phyloP scores from a whole-genome alignment of 2,888 invertebrate species.

The Sminthurinus aureus region DNA sequence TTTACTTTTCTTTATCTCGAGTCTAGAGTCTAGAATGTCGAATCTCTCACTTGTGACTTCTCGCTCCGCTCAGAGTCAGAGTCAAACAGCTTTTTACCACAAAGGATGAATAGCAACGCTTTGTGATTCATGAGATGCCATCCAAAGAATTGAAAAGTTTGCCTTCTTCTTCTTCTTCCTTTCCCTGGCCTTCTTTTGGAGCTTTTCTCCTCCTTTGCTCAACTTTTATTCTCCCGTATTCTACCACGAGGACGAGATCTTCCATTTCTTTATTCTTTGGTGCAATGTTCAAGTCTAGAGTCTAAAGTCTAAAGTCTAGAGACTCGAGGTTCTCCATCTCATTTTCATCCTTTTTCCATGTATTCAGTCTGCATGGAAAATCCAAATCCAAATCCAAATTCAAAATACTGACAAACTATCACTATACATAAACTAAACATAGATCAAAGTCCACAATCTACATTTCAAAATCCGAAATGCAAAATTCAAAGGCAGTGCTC shows the following conservation, averaged over 20 bases:
- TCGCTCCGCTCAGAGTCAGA: not conserved
- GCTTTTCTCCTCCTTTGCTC: conserved; percentile 10
- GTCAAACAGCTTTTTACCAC: conserved; percentile 41
- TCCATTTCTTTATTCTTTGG: too few relatives aligned
- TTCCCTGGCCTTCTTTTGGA: conserved; percentile 22
- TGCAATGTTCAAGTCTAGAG: too few relatives aligned
- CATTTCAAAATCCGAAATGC: too few relatives aligned
- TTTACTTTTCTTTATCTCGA: conserved; percentile 40
- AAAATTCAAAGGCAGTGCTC: too few relatives aligned
- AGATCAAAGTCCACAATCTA: not conserved
- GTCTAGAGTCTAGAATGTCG: conserved; percentile 30
- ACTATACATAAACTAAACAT: too few relatives aligned
- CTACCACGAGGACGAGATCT: too few relatives aligned
- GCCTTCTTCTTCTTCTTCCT: conserved; percentile 29
- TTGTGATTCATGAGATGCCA: conserved; percentile 47
- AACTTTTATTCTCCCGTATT: not conserved
- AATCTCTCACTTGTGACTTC: conserved; percentile 36
- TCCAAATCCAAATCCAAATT: too few relatives aligned
- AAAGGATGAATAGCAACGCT: conserved; percentile 48
- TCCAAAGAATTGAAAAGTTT: conserved; percentile 47
- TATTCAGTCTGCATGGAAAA: too few relatives aligned
- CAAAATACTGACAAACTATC: too few relatives aligned
- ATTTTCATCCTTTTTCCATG: too few relatives aligned
- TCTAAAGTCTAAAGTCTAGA: too few relatives aligned
- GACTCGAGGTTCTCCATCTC: too few relatives aligned